A percentile compares a stretch with the other conserved stretches of the same genome.
phyloP scores from a whole-genome alignment of 2,797 vertebrate species.

The Morelia viridis region DNA sequence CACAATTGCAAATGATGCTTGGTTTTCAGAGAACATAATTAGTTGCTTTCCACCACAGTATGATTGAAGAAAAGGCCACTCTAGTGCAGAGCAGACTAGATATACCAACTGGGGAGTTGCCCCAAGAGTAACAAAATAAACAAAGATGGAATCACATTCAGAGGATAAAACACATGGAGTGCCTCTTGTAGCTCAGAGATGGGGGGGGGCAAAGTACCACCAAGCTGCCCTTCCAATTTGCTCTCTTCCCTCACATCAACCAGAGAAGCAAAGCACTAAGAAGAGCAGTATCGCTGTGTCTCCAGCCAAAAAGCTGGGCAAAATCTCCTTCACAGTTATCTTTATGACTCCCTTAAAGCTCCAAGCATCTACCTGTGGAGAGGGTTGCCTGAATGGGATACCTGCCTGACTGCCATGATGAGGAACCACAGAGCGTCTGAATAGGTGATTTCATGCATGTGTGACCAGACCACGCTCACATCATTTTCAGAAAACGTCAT shows the following conservation, averaged over 20 bases:
- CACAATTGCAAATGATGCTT: constrained; percentile 18
- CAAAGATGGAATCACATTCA: constrained; percentile 59
- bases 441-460: no score
- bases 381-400: no score
- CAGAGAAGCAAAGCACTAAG: background rate
- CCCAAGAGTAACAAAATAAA: constrained; percentile 48
- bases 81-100: constrained; percentile 29
- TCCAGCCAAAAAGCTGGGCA: background rate
- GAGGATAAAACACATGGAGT: constrained; percentile 65
- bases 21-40: constrained; percentile 38
- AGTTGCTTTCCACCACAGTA: constrained; percentile 34
- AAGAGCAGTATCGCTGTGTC: rapidly evolving
- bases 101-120: constrained; percentile 34
- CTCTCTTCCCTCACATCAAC: constrained; percentile 5
- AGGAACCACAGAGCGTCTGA: no score
- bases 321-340: background rate
- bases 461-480: no score
- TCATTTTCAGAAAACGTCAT: no score
- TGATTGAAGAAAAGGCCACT: constrained; percentile 50
- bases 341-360: no score
- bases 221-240: constrained; percentile 3
- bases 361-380: no score
- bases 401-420: no score
- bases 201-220: constrained; percentile 31
- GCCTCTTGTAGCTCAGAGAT: constrained; percentile 45